phyloP scores from a whole-genome alignment of 1,140 invertebrate species.

The Geopemphigus sp. region DNA sequence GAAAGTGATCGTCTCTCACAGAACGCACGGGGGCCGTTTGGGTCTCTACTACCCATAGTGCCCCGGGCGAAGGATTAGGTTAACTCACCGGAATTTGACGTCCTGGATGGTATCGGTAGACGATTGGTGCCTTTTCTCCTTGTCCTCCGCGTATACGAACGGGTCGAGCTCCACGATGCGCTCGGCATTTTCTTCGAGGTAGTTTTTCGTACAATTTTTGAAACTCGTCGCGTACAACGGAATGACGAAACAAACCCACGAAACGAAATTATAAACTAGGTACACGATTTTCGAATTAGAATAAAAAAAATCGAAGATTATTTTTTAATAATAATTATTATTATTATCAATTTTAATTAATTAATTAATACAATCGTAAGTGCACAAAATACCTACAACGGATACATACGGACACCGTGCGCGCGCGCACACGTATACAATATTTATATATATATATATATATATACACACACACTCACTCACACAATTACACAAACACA shows the following conservation, averaged over 20 bases:
- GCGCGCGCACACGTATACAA: constrained; percentile 29
- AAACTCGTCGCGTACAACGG: constrained; percentile 12
- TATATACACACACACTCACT: not conserved
- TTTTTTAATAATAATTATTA: not conserved
- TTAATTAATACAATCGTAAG: constrained; percentile 7
- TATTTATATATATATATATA: not conserved
- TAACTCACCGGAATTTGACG: constrained; percentile 56
- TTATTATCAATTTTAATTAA: too few species aligned
- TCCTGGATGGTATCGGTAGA: constrained; percentile 67
- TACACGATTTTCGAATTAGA: not conserved
- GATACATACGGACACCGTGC: constrained; percentile 29
- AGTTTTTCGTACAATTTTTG: constrained; percentile 42
- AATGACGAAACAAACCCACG: not conserved
- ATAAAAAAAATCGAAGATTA: not conserved
- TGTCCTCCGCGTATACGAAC: constrained; percentile 80
- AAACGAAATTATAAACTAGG: not conserved
- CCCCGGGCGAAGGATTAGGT: not conserved
- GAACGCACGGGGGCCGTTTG: not conserved
- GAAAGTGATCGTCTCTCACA: not conserved
- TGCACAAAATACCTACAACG: constrained; percentile 27
- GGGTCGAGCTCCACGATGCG: constrained; percentile 82
- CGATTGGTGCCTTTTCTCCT: constrained; percentile 80
- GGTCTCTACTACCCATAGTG: not conserved
- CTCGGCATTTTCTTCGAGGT: constrained; percentile 72
- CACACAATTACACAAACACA: not conserved